Evolutionary conservation across 35 echinoderm and acorn worm species (phyloP).

Genomic region (Heliocidaris erythrogramma): DNA sequence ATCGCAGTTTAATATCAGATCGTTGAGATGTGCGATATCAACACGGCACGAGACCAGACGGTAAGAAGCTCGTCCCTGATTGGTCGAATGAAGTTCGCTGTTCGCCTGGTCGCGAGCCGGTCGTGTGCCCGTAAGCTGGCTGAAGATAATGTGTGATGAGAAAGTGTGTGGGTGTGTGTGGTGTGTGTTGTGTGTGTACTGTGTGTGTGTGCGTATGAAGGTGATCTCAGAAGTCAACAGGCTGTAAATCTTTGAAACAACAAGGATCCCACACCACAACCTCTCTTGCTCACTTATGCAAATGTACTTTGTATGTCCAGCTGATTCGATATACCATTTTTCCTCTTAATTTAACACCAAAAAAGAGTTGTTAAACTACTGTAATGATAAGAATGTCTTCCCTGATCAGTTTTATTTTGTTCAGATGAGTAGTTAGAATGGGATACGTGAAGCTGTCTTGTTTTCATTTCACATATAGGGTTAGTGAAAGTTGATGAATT

Average conservation of each 20-base stretch:
- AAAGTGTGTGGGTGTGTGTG: background rate
- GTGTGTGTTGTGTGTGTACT: constrained; percentile 30
- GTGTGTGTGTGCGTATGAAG: constrained; percentile 3
- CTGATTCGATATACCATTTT: background rate
- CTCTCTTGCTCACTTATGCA: background rate
- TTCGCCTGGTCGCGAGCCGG: background rate
- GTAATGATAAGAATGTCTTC: background rate
- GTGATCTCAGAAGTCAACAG: constrained; percentile 36
- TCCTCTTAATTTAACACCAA: background rate
- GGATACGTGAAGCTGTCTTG: background rate
- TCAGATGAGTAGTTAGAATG: background rate
- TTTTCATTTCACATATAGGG: background rate
- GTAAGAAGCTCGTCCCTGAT: background rate
- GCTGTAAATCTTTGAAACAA: constrained; percentile 47
- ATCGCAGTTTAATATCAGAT: constrained; percentile 40
- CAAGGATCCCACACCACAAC: background rate
- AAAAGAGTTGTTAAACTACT: background rate
- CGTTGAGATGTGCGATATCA: background rate
- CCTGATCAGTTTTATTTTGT: background rate
- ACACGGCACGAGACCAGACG: constrained; percentile 19
- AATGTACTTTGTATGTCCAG: constrained; percentile 37
- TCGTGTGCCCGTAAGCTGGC: background rate
- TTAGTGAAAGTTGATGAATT: background rate
- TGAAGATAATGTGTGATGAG: background rate
- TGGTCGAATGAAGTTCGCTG: constrained; percentile 36